Conservation (phyloP, 2,888 invertebrate species). For the Spisula subtruncata region DNA sequence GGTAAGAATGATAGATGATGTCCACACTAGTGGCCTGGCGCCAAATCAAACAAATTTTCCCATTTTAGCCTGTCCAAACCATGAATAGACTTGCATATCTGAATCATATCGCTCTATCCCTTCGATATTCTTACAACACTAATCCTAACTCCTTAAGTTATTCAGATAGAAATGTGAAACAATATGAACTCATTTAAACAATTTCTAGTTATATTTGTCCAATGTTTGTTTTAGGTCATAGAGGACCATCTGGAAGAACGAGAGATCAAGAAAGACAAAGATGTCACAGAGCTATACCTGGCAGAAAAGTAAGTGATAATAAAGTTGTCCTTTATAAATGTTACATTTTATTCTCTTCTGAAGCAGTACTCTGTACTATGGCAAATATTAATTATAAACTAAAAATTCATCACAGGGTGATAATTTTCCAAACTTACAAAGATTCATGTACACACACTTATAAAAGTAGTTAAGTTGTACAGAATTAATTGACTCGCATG, state of each 20-base stretch:
- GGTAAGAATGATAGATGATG: not conserved
- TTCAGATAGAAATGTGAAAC: too few relatives aligned
- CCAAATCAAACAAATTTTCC: not conserved
- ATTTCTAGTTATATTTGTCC: not conserved
- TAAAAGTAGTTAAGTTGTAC: too few relatives aligned
- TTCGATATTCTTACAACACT: too few relatives aligned
- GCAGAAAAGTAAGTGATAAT: slow-evolving; percentile 76
- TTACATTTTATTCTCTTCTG: not conserved
- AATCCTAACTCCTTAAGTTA: too few relatives aligned
- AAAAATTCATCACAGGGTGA: too few relatives aligned
- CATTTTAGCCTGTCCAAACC: not conserved
- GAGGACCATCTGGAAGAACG: slow-evolving; percentile 73
- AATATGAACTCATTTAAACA: too few relatives aligned
- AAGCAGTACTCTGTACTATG: too few relatives aligned
- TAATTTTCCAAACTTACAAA: too few relatives aligned
- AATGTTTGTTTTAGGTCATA: slow-evolving; percentile 73
- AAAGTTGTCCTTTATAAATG: not conserved
- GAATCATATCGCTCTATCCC: not conserved
- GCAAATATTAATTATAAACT: too few relatives aligned
- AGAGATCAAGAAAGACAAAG: slow-evolving; percentile 80
- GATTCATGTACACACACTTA: too few relatives aligned
- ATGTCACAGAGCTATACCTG: slow-evolving; percentile 82
- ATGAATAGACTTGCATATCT: not conserved
- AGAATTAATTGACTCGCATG: too few relatives aligned
- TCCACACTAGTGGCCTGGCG: not conserved